These are phyloP conservation scores for Sylvilagus floridanus DNA, from an alignment of 2,797 vertebrate genomes.

Conservation along the genomic window DNA sequence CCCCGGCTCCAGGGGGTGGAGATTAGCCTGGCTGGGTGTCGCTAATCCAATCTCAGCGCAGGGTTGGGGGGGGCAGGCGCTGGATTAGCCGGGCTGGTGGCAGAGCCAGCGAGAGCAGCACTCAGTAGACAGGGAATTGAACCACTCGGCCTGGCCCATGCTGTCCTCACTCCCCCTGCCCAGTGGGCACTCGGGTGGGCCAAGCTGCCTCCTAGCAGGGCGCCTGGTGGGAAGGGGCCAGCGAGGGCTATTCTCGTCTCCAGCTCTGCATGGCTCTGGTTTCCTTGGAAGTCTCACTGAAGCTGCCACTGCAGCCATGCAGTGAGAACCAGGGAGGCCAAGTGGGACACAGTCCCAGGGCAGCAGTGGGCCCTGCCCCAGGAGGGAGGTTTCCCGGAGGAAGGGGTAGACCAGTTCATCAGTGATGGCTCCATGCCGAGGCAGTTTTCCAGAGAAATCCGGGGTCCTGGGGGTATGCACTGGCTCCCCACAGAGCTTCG, in stretches of 20 bases:
- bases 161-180: background rate
- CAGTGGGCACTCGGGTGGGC: background rate
- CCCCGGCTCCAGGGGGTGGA: no score
- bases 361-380: background rate
- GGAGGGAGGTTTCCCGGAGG: background rate
- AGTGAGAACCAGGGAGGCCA: background rate
- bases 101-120: background rate
- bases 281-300: background rate
- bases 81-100: constrained; percentile 7
- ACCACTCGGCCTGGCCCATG: background rate
- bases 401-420: background rate
- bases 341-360: background rate
- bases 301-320: background rate
- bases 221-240: background rate
- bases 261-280: background rate
- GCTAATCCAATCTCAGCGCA: constrained; percentile 62
- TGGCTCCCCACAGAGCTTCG: background rate
- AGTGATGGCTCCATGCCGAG: background rate
- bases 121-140: constrained; percentile 9
- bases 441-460: background rate
- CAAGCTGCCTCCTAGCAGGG: background rate
- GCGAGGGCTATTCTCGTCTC: no score
- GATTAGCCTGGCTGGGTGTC: constrained; percentile 28
- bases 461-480: background rate
- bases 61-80: background rate